phyloP scores from a whole-genome alignment of 2,888 invertebrate genomes.

The Diloba caeruleocephala region DNA sequence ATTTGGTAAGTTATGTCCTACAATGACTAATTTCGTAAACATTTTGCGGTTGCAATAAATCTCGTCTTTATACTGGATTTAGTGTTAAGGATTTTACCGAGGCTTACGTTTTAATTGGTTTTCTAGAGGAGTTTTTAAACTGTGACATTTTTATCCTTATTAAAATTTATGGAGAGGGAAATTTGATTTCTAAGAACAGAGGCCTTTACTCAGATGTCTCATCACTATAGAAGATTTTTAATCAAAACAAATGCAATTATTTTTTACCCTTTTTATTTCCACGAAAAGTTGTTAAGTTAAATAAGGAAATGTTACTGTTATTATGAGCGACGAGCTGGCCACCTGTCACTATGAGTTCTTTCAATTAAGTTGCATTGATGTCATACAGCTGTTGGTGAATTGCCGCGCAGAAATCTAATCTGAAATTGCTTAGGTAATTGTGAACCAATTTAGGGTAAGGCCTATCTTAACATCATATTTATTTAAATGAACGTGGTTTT shows the following conservation, averaged over 20 bases:
- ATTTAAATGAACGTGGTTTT: too few species aligned
- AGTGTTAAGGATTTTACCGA: slow-evolving; percentile 35
- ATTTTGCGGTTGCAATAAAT: slow-evolving; percentile 67
- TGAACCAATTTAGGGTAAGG: too few species aligned
- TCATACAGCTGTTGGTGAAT: too few species aligned
- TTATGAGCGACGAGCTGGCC: too few species aligned
- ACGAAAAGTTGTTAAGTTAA: slow-evolving; percentile 1
- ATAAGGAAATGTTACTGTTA: background rate
- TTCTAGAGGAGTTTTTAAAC: slow-evolving; percentile 57
- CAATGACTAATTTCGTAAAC: slow-evolving; percentile 62
- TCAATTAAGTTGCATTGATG: too few species aligned
- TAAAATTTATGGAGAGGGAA: slow-evolving; percentile 56
- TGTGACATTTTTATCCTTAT: slow-evolving; percentile 53
- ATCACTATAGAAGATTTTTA: slow-evolving; percentile 13
- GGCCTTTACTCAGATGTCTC: slow-evolving; percentile 20
- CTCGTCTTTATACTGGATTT: slow-evolving; percentile 55
- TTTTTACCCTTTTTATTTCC: slow-evolving; percentile 21
- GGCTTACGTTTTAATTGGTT: slow-evolving; percentile 59
- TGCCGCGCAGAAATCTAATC: too few species aligned
- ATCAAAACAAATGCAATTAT: slow-evolving; percentile 16
- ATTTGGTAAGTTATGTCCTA: slow-evolving; percentile 33
- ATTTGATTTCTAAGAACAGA: slow-evolving; percentile 48
- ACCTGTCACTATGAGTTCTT: too few species aligned
- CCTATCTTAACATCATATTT: too few species aligned
- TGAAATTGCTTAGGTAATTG: too few species aligned